Percentiles rank a stretch among this genome's conserved stretches.
phyloP scores from a whole-genome alignment of 2,888 invertebrate genomes.

The Dromius quadrimaculatus region DNA sequence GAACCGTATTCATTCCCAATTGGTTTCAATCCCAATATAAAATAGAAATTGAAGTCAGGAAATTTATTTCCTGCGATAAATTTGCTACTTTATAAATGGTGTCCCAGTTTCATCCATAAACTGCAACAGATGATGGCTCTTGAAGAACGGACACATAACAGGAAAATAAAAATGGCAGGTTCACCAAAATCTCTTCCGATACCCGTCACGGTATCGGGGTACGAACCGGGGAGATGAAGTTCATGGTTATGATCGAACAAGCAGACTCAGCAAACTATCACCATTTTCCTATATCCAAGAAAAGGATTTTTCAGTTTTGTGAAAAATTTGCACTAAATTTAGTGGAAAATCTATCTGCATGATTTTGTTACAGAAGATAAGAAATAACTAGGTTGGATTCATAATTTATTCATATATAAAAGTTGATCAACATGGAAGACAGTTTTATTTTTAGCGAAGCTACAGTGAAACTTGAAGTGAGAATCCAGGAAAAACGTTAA shows the following conservation, averaged over 20 bases:
- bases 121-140: conserved; percentile 1
- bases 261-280: conserved; percentile 12
- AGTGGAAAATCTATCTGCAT: background rate
- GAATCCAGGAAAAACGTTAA: too few relatives aligned
- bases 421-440: too few relatives aligned
- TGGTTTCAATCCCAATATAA: too few relatives aligned
- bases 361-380: too few relatives aligned
- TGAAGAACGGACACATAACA: conserved; percentile 4
- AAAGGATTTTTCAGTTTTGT: background rate
- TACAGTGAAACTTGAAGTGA: too few relatives aligned
- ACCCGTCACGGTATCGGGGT: background rate
- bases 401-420: too few relatives aligned
- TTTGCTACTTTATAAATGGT: background rate
- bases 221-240: background rate
- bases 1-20: too few relatives aligned
- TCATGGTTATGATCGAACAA: conserved; percentile 17
- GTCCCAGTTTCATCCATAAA: background rate
- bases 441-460: too few relatives aligned
- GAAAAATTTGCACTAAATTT: background rate
- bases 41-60: too few relatives aligned
- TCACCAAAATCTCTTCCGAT: background rate
- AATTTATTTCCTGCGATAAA: too few relatives aligned
- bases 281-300: conserved; percentile 5
- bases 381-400: too few relatives aligned
- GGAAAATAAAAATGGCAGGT: conserved; percentile 7